A percentile compares a stretch with the other conserved stretches of the same genome.
These are phyloP conservation scores for Trachurus trachurus DNA, from an alignment of 2,797 vertebrate genomes.

Conservation along the genomic window DNA sequence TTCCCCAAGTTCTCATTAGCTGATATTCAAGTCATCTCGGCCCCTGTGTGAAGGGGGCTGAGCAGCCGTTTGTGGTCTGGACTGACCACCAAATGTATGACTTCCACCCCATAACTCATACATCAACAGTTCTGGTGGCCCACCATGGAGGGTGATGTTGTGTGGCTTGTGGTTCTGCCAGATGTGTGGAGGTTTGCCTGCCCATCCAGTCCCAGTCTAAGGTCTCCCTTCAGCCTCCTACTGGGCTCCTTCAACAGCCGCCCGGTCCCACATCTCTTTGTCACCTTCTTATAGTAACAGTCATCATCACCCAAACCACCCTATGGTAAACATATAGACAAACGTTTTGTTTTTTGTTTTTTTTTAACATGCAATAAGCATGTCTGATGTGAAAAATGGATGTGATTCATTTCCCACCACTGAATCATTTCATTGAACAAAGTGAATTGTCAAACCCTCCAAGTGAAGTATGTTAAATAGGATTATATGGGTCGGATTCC, in stretches of 20 bases:
- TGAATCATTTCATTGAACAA: slow-evolving; percentile 21
- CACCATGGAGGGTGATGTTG: not conserved
- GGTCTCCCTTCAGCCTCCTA: not conserved
- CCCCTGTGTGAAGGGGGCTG: not conserved
- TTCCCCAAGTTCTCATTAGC: not conserved
- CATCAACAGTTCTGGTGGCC: not conserved
- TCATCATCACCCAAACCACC: not conserved
- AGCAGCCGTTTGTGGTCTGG: not conserved
- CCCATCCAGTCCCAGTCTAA: not conserved
- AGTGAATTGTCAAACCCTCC: slow-evolving; percentile 13
- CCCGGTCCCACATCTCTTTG: not conserved
- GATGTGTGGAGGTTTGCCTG: not conserved
- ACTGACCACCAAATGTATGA: not conserved
- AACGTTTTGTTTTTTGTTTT: no score
- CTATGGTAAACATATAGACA: not conserved
- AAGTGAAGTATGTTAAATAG: not conserved
- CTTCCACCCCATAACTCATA: not conserved
- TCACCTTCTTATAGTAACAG: no score
- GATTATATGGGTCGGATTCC: not conserved
- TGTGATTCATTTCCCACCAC: not conserved
- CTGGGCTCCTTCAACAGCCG: not conserved
- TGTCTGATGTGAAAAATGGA: no score
- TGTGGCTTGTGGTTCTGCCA: not conserved
- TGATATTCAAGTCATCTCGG: not conserved
- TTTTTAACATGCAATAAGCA: no score